These are phyloP conservation scores for Anthophora plumipes DNA, from an alignment of 2,888 invertebrate genomes.

Conservation along the genomic window DNA sequence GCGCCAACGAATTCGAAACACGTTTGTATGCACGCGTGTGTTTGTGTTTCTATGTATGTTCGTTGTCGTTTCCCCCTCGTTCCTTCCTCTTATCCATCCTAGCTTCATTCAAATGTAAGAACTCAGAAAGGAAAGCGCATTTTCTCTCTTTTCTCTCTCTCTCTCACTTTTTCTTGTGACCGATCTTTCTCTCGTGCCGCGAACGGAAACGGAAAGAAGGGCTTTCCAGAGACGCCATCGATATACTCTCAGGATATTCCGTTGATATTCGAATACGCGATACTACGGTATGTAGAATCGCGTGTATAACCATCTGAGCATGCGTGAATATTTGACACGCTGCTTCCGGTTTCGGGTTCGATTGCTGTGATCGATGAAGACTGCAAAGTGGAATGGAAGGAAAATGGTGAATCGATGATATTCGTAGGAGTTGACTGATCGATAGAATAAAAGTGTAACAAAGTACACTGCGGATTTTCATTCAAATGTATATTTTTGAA, in stretches of 20 bases:
- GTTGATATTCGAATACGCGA: constrained; percentile 35
- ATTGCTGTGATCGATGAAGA: background rate
- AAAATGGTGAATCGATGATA: background rate
- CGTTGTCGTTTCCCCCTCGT: constrained; percentile 10
- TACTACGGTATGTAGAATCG: background rate
- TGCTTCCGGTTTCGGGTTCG: constrained; percentile 18
- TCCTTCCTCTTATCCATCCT: constrained; percentile 49
- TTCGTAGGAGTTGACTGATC: too few species aligned
- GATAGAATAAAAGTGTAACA: too few species aligned
- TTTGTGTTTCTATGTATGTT: background rate
- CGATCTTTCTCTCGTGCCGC: constrained; percentile 48
- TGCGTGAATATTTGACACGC: constrained; percentile 28
- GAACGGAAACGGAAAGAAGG: constrained; percentile 53
- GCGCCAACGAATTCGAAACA: constrained; percentile 62
- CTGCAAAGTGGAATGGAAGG: background rate
- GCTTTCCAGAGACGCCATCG: constrained; percentile 32
- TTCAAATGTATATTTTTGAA: too few species aligned
- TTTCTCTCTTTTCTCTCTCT: too few species aligned
- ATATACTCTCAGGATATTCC: constrained; percentile 41
- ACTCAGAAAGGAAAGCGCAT: constrained; percentile 68
- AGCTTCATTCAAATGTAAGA: constrained; percentile 68
- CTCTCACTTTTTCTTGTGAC: too few species aligned
- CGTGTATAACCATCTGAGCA: background rate
- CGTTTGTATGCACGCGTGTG: background rate
- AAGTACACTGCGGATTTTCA: too few species aligned